These are phyloP conservation scores for Oreochromis niloticus DNA, from an alignment of 2,113 vertebrate genomes.

Conservation along the genomic window DNA sequence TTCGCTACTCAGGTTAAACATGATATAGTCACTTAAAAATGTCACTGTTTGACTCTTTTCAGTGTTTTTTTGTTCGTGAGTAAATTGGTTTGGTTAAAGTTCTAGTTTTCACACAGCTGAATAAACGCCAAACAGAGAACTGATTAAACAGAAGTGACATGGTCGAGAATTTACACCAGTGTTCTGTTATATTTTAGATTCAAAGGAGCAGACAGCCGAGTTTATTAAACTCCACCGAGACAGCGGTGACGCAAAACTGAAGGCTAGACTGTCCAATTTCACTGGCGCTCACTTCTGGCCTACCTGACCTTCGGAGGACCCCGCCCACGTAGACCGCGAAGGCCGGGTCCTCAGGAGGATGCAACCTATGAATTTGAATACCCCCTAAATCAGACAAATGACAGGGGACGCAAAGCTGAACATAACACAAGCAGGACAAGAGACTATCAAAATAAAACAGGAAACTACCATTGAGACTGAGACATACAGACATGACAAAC, in stretches of 20 bases:
- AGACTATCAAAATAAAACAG: too few species aligned
- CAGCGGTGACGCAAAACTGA: background rate
- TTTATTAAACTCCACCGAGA: background rate
- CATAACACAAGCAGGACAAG: too few species aligned
- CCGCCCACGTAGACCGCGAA: too few species aligned
- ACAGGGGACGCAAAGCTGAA: too few species aligned
- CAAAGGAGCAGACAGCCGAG: background rate
- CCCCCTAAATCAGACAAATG: too few species aligned
- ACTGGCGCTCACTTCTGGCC: background rate
- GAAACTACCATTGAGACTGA: too few species aligned
- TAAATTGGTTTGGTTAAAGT: accelerated
- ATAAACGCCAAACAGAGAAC: background rate
- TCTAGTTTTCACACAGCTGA: background rate
- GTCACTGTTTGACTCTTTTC: background rate
- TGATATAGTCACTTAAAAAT: background rate
- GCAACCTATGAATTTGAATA: too few species aligned
- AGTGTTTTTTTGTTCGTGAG: background rate
- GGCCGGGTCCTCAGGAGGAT: too few species aligned
- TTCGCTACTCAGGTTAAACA: too few species aligned
- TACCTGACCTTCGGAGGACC: accelerated
- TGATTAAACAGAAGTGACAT: background rate
- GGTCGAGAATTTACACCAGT: background rate
- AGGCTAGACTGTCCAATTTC: background rate
- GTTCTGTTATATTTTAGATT: background rate
- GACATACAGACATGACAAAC: too few species aligned